Percentiles rank a stretch among this genome's conserved stretches.
Evolutionary conservation across 2,797 vertebrate genomes (phyloP).

Genomic region (Enteromius argenteus): DNA sequence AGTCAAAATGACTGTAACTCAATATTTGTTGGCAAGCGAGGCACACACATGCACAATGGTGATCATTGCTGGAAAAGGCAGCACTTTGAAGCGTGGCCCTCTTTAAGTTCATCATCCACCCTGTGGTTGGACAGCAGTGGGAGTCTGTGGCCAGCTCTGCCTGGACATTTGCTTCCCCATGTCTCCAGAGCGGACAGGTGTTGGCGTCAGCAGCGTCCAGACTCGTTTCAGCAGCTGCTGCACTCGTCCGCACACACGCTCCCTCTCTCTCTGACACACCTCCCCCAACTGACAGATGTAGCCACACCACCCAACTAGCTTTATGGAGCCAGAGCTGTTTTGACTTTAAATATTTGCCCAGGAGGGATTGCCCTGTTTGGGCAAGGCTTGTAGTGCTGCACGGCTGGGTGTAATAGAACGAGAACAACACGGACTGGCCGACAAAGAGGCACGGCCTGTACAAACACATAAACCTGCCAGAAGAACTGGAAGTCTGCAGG

Average conservation of each 20-base stretch:
- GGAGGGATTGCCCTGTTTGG: constrained; percentile 73
- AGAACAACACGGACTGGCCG: constrained; percentile 27
- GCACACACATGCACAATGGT: constrained; percentile 43
- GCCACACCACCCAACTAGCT: constrained; percentile 75
- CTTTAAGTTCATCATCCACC: constrained; percentile 56
- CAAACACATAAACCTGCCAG: constrained; percentile 48
- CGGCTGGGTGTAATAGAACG: constrained; percentile 42
- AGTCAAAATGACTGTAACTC: constrained; percentile 36
- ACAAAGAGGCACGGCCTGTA: constrained; percentile 33
- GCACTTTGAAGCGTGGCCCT: constrained; percentile 44
- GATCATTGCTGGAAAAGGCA: constrained; percentile 35
- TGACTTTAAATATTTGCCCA: constrained; percentile 87
- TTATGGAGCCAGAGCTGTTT: constrained; percentile 81
- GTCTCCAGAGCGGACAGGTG: constrained; percentile 83
- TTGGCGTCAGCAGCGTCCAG: constrained; percentile 81
- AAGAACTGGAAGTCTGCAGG: constrained; percentile 45
- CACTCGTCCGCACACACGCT: constrained; percentile 62
- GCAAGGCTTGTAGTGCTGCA: constrained; percentile 51
- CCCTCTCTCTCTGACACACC: constrained; percentile 58
- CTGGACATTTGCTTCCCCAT: constrained; percentile 80
- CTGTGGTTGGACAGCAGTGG: constrained; percentile 53
- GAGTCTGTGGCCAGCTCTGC: constrained; percentile 63
- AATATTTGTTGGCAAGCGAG: constrained; percentile 43
- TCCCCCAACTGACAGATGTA: constrained; percentile 79
- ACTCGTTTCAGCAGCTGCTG: constrained; percentile 81